Conservation (phyloP, 2,113 vertebrate species). For the Gymnorhina tibicen region DNA sequence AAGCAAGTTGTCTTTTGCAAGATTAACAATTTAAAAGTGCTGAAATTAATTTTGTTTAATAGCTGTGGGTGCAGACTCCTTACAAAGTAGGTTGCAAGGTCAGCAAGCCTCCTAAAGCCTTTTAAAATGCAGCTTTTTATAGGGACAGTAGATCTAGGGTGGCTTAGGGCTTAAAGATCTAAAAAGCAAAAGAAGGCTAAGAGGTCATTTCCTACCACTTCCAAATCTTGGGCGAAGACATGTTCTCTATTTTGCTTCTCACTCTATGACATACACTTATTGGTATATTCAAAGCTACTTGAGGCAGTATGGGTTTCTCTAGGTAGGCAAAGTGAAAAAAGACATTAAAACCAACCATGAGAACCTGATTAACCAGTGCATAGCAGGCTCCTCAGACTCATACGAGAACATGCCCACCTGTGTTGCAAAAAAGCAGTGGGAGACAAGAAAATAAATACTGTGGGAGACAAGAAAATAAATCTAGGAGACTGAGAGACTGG, state of each 20-base stretch:
- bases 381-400: neutral
- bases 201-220: slow-evolving; percentile 8
- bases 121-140: slow-evolving; percentile 50
- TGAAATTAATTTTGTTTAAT: slow-evolving; percentile 65
- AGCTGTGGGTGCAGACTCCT: slow-evolving; percentile 49
- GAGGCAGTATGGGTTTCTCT: neutral
- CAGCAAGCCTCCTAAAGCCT: slow-evolving; percentile 54
- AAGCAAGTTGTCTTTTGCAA: slow-evolving; percentile 53
- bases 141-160: slow-evolving; percentile 42
- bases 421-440: neutral
- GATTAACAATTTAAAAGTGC: slow-evolving; percentile 61
- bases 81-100: slow-evolving; percentile 58
- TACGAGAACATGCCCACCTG: neutral
- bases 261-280: neutral
- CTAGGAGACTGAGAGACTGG: neutral
- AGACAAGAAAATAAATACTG: neutral
- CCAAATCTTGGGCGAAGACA: neutral
- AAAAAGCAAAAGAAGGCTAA: slow-evolving; percentile 11
- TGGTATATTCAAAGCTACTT: neutral
- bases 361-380: neutral
- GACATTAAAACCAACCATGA: neutral
- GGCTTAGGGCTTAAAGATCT: neutral
- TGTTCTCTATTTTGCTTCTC: neutral
- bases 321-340: neutral
- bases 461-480: neutral